These are phyloP conservation scores for Achroia grisella DNA, from an alignment of 1,140 invertebrate species.

Conservation along the genomic window DNA sequence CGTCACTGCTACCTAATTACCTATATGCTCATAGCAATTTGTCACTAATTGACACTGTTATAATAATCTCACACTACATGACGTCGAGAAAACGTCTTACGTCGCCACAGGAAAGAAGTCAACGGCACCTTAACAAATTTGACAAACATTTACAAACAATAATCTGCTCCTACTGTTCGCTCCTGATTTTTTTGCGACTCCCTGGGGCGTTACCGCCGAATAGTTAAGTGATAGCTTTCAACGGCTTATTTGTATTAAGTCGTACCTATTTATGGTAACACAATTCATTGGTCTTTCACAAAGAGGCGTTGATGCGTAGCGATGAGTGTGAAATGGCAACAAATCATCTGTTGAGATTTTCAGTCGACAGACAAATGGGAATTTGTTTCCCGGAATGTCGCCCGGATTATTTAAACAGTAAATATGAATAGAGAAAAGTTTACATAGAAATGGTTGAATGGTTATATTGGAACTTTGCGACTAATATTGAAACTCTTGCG, in stretches of 20 bases:
- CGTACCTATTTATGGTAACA: too few relatives aligned
- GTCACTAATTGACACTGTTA: conserved; percentile 1
- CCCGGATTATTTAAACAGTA: conserved; percentile 45
- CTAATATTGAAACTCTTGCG: neutral
- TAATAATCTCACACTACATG: conserved; percentile 4
- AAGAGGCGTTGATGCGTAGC: conserved; percentile 13
- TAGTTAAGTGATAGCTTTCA: conserved; percentile 35
- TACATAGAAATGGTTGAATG: conserved; percentile 15
- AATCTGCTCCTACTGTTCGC: conserved; percentile 36
- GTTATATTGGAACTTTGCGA: neutral
- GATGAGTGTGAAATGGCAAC: conserved; percentile 30
- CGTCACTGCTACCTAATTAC: conserved; percentile 13
- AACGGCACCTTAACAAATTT: conserved; percentile 17
- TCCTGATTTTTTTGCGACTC: conserved; percentile 34
- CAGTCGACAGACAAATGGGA: conserved; percentile 36
- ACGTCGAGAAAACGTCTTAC: conserved; percentile 14
- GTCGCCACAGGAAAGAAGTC: conserved; percentile 5
- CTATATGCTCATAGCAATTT: neutral
- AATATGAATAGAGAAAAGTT: conserved; percentile 37
- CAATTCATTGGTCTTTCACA: conserved; percentile 12
- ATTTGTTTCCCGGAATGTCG: conserved; percentile 46
- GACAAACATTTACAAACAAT: conserved; percentile 39
- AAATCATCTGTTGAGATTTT: conserved; percentile 22
- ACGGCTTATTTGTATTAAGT: conserved; percentile 24
- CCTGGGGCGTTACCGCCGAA: conserved; percentile 22